Evolutionary conservation across 53 echinoderm and acorn worm genomes (phyloP), one percentile per base, ranked within the genome.

Genomic region (Hippasteria phrygiana): DNA sequence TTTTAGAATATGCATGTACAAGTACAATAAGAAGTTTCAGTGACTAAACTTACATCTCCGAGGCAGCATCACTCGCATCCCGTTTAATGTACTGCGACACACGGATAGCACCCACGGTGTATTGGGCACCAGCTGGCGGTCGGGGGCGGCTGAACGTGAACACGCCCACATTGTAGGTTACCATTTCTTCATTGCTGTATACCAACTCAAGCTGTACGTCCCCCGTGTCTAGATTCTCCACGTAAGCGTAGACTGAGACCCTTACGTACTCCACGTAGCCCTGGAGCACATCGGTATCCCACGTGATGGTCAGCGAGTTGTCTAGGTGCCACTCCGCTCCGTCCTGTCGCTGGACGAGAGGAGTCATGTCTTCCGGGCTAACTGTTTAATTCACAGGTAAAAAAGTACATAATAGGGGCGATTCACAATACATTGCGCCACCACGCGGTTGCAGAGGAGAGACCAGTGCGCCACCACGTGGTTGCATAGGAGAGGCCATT

Each of bases 241-340:
- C 74, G 46, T 90, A 90, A 3, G 74, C 90, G 18, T 90, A 75
- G 43, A 90, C 75, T 1, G 75, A 75, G 63, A 90, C 50, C 36
- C 75, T 37, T 32, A 90, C 84, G 18, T 48, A 1, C 24, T 62
- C 26, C 10, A 74, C 90, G 67, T 34, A 33, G 74, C 39, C 28
- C 13, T 22, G 40, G 8, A 90, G 53, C 20, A 53, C 59, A 2
- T 90, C 84, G 2, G 90, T 64, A 75, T 90, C 75, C 90, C 90
- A 90, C 0, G 83, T 90, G 51, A 90, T 22, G 16, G 51, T 55
- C 53, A 35, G n/a, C 16, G 14, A 43, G 28, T 33, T 3, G 33
- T 77, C 3, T 26, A 28, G 9, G 35, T 55, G 40, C 80, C 80
- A 80, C 27, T 41, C 27, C 1, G 42, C 3, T 18, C 36, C 39